Evolutionary conservation across 23 tunicate species (phyloP).

Genomic region (Trididemnum clinides): DNA sequence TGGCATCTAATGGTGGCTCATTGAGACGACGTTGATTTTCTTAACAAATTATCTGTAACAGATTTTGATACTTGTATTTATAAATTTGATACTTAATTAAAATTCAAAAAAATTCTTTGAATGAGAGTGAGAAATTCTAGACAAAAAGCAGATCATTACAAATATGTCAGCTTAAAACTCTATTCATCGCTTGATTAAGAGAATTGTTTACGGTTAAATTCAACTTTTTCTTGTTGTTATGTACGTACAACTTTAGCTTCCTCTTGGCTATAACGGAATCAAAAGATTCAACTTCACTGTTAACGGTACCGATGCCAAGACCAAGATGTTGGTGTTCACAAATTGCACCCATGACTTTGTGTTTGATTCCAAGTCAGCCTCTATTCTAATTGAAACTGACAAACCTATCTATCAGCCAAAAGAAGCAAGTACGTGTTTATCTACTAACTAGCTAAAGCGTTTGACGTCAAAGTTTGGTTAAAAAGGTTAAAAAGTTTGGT

Average conservation of each 20-base stretch:
- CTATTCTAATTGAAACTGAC: slow-evolving; percentile 72
- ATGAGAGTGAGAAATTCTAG: too few species aligned
- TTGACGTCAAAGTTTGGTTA: too few species aligned
- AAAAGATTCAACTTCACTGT: slow-evolving; percentile 40
- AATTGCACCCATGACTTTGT: slow-evolving; percentile 22
- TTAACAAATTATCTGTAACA: background rate
- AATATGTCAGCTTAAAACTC: too few species aligned
- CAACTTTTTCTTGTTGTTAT: background rate
- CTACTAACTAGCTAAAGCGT: too few species aligned
- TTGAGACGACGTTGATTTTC: too few species aligned
- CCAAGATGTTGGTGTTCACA: background rate
- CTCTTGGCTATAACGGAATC: slow-evolving; percentile 33
- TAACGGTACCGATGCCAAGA: background rate
- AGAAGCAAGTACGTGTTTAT: slow-evolving; percentile 47
- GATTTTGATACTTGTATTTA: background rate
- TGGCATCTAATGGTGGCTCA: too few species aligned
- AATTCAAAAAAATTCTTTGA: too few species aligned
- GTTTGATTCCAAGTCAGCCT: slow-evolving; percentile 22
- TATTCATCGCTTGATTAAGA: too few species aligned
- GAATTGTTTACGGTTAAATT: background rate
- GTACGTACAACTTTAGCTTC: background rate
- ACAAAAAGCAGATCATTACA: too few species aligned
- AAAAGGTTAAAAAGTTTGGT: too few species aligned
- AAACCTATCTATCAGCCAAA: slow-evolving; percentile 86
- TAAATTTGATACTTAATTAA: too few species aligned